Base-by-base conservation (phyloP, 2,888 invertebrate genomes). In the Andrena bicolor region DNA sequence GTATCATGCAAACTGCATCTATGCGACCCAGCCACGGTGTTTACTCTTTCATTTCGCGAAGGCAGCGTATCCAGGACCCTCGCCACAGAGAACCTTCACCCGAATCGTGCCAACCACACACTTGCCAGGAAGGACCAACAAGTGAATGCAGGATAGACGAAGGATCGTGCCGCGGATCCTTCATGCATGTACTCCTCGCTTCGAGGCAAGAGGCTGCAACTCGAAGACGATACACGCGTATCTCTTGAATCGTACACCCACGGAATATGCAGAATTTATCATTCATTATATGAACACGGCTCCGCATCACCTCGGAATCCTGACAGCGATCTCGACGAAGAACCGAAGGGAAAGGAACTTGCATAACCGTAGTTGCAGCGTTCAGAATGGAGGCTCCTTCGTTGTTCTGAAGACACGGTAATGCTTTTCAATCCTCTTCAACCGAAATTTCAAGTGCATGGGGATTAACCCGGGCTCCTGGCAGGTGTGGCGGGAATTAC, bases 281-380 rank as follows among this genome's bases (percentile, higher is more conserved):
- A 69, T 85, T 82, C 75, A 75, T 82, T 85, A 85, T 85, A 82
- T 66, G 61, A 76, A 58, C 68, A 73, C 51, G 73, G 35, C 65
- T 72, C 58, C 69, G 76, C 78, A 85, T 82, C 78, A 78, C 70
- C 74, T 32, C 23, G 69, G 71, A 80, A 85, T 84, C 68, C 72
- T 53, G 73, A 79, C 65, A 72, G 76, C 56, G 76, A 82, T 85
- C 73, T 76, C 70, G 35, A n/a, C 32, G 13, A 56, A 8, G 53
- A 68, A 53, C 68, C 7, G 10, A 26, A 23, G 56, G 56, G 23
- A 56, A 10, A 56, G 23, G 56, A 23, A 56, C 23, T 23, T 10
- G 23, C 23, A 13, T 26, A 20, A 56, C 20, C 56, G 20, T 26
- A 26, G 56, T 4, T 26, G 56, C 23, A 26, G 10, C 51, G 20